phyloP scores from a whole-genome alignment of 2,113 vertebrate genomes.

The Dipodomys stephensi region DNA sequence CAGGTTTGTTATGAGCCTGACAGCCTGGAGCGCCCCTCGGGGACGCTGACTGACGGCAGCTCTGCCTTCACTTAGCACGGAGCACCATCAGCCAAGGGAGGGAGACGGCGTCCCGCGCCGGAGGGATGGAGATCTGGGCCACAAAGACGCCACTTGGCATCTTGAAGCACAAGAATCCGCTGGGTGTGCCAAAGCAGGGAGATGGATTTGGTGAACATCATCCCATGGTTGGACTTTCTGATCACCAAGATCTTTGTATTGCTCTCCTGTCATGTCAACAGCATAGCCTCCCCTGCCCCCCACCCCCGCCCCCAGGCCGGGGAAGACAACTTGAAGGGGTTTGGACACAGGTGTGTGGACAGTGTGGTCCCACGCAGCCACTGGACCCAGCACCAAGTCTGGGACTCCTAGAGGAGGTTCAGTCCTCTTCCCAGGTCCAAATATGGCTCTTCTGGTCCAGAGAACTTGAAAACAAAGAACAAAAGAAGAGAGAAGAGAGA shows the following conservation, averaged over 20 bases:
- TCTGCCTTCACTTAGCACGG: rapidly evolving
- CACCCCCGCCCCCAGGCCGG: neutral
- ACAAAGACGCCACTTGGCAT: no score
- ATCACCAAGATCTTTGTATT: neutral
- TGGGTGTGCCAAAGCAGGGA: rapidly evolving
- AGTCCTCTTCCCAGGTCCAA: rapidly evolving
- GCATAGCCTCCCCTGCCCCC: no score
- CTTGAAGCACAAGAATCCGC: no score
- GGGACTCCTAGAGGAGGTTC: neutral
- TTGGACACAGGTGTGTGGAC: no score
- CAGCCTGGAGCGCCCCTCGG: neutral
- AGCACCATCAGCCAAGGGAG: rapidly evolving
- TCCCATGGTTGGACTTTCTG: no score
- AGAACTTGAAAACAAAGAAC: neutral
- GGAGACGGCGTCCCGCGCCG: rapidly evolving
- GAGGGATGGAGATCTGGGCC: rapidly evolving
- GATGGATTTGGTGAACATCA: rapidly evolving
- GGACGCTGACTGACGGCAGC: rapidly evolving
- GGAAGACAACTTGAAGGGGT: no score
- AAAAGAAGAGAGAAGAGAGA: no score
- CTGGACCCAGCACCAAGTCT: no score
- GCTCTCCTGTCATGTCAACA: no score
- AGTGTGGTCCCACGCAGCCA: rapidly evolving
- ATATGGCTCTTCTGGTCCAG: rapidly evolving
- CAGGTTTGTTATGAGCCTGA: no score